Evolutionary conservation across 2,888 invertebrate genomes (phyloP).

Genomic region (Pollenia labialis): DNA sequence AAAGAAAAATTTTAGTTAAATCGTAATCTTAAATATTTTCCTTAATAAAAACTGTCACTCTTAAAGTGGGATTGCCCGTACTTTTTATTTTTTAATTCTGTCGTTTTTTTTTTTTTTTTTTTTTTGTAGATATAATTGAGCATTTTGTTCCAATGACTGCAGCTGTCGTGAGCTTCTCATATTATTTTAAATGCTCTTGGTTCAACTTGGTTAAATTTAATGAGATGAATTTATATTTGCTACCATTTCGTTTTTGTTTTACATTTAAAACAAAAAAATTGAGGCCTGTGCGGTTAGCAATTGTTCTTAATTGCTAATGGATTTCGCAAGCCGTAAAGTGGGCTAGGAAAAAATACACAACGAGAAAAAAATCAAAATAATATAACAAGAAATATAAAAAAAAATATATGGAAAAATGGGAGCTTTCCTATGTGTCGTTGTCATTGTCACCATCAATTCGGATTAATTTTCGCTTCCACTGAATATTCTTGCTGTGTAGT

Average conservation of each 20-base stretch:
- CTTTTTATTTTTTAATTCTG: background rate
- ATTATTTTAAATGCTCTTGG: slow-evolving; percentile 18
- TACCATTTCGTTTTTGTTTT: slow-evolving; percentile 31
- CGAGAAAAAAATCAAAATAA: background rate
- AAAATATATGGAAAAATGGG: background rate
- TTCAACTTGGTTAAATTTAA: slow-evolving; percentile 45
- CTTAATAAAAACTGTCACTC: too few species aligned
- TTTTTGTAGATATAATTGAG: slow-evolving; percentile 5
- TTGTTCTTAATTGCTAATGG: slow-evolving; percentile 38
- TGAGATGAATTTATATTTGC: slow-evolving; percentile 43
- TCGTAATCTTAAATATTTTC: too few species aligned
- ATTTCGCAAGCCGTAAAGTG: background rate
- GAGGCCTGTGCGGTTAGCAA: slow-evolving; percentile 45
- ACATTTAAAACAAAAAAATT: slow-evolving; percentile 10
- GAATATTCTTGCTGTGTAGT: background rate
- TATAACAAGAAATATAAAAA: background rate
- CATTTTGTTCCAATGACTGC: background rate
- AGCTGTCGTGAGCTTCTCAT: slow-evolving; percentile 25
- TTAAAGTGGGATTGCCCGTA: background rate
- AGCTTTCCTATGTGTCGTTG: slow-evolving; percentile 27
- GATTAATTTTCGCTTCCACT: slow-evolving; percentile 8
- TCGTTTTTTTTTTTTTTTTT: background rate
- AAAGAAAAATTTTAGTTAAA: too few species aligned
- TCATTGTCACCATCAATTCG: slow-evolving; percentile 17
- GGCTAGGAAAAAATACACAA: background rate